Evolutionary conservation across 2,888 invertebrate species (phyloP), one percentile per base, ranked within the genome.

Genomic region (Chloroclystis v-ata): DNA sequence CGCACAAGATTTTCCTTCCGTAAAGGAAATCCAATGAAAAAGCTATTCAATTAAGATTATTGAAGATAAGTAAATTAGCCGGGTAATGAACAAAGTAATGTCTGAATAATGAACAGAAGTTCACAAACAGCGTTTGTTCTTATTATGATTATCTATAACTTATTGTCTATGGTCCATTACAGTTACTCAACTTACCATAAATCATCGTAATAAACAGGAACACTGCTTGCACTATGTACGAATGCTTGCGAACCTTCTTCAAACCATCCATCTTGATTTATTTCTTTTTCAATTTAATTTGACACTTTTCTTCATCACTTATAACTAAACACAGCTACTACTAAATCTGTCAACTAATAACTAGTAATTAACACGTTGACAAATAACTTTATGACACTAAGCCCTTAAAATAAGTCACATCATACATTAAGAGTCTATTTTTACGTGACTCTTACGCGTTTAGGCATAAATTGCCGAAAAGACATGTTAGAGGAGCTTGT

Each of bases 301-400:
- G 73, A 81, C 84, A 83, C 82, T 77, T 72, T 72, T 75, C 78
- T 77, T 82, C 63, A 65, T 80, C 79, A 82, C 82, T 76, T 63
- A 60, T 44, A 60, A 62, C 59, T 50, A 51, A 72, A 63, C 70
- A 69, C 71, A 37, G 40, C 26, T 67, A 71, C 61, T 66, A 77
- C 69, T 79, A 78, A 79, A 79, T 75, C 75, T 75, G 75, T 82
- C 82, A 78, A 69, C 78, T 72, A 72, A 76, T 75, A 71, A 14
- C 71, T 64, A 69, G 63, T 57, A 78, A 82, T 82, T 80, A 84
- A 79, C 76, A 64, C 74, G 78, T 70, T 80, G 82, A 86, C 83
- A 82, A 82, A 85, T 82, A 70, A 72, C 72, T 68, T 72, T 75
- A 79, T 69, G 79, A 75, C 78, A 79, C 71, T 69, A 35, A 63